Conservation (phyloP, 2,113 vertebrate genomes). For the Aramus guarauna region DNA sequence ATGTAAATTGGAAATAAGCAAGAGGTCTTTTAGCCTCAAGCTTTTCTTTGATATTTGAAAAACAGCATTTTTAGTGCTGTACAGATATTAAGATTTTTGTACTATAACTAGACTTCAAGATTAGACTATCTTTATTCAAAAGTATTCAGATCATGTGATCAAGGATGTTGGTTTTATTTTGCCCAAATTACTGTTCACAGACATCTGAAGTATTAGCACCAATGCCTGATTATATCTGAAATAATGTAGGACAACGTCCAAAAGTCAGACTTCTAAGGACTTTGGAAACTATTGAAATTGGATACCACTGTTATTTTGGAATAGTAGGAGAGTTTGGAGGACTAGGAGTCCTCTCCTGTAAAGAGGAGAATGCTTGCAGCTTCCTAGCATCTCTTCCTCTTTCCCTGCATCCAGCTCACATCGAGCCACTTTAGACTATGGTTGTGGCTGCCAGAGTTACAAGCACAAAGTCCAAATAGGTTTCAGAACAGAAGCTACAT, state of each 20-base stretch:
- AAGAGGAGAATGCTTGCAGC: not conserved
- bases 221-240: not conserved
- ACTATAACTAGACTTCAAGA: not conserved
- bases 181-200: not conserved
- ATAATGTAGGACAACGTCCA: not conserved
- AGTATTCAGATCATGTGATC: not conserved
- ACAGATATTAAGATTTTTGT: not conserved
- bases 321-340: not conserved
- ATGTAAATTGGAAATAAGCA: conserved; percentile 34
- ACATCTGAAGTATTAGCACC: not conserved
- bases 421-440: not conserved
- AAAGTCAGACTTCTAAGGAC: not conserved
- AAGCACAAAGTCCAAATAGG: accelerated
- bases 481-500: not conserved
- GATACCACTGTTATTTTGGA: not conserved
- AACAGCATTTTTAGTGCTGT: not conserved
- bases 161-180: not conserved
- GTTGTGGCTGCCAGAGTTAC: not conserved
- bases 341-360: no score
- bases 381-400: not conserved
- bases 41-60: conserved; percentile 21
- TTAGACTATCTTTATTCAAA: not conserved
- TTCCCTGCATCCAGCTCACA: not conserved
- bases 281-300: not conserved
- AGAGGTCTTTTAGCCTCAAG: conserved; percentile 12